These are phyloP conservation scores for Zaprionus capensis DNA, from an alignment of 1,140 invertebrate genomes.

Conservation along the genomic window DNA sequence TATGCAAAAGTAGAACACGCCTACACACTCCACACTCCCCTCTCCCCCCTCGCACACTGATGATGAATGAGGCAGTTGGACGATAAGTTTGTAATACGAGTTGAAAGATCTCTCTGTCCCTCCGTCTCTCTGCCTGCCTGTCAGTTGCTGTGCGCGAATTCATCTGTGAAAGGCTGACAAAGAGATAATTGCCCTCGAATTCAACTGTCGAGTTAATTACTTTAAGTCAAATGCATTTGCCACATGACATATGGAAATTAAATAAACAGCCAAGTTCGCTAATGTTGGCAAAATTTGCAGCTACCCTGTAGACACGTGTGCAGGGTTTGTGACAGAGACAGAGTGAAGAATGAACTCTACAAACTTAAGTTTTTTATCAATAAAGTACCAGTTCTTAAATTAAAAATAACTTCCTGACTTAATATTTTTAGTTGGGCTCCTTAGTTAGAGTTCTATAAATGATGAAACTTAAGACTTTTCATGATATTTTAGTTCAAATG, in stretches of 20 bases:
- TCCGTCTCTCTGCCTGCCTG: neutral
- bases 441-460: too few species aligned
- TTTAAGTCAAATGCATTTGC: neutral
- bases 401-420: too few species aligned
- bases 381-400: too few species aligned
- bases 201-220: neutral
- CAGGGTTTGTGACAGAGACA: neutral
- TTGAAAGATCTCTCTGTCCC: neutral
- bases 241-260: neutral
- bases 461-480: too few species aligned
- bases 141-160: neutral
- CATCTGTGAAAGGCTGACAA: neutral
- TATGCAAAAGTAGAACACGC: constrained; percentile 12
- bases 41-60: neutral
- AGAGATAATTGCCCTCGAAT: neutral
- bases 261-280: neutral
- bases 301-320: neutral
- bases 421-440: too few species aligned
- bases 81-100: constrained; percentile 1
- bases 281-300: neutral
- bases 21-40: neutral
- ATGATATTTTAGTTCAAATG: too few species aligned
- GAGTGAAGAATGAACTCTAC: too few species aligned
- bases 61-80: neutral
- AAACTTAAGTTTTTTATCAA: too few species aligned